Evolutionary conservation across 2,797 vertebrate genomes (phyloP).

Genomic region (Gephyroberyx darwinii): DNA sequence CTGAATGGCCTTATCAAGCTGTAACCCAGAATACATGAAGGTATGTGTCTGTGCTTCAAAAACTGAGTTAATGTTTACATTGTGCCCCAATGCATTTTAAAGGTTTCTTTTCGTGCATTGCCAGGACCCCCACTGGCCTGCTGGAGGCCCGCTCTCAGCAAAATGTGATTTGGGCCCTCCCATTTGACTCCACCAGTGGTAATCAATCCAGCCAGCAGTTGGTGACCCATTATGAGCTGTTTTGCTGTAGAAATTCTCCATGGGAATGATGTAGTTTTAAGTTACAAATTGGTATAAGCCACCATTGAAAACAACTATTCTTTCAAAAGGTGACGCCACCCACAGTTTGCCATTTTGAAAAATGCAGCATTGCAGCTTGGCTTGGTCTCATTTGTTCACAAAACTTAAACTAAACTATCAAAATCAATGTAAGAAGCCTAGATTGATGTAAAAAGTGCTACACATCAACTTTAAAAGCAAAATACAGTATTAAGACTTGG

Average conservation of each 20-base stretch:
- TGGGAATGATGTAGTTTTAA: neutral
- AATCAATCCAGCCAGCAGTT: neutral
- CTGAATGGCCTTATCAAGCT: slow-evolving; percentile 52
- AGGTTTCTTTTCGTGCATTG: slow-evolving; percentile 8
- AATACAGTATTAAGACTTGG: neutral
- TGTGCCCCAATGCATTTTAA: slow-evolving; percentile 30
- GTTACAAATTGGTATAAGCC: neutral
- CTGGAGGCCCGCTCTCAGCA: neutral
- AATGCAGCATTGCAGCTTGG: too few species aligned
- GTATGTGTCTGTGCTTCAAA: slow-evolving; percentile 21
- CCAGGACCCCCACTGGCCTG: neutral
- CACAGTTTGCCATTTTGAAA: too few species aligned
- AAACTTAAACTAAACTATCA: too few species aligned
- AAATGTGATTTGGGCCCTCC: neutral
- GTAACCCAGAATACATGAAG: slow-evolving; percentile 18
- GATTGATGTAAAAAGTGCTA: too few species aligned
- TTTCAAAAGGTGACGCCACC: too few species aligned
- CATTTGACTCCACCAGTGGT: neutral
- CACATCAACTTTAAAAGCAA: neutral
- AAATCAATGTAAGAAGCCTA: too few species aligned
- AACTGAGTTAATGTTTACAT: slow-evolving; percentile 26
- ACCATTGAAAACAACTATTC: neutral
- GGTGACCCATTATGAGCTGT: neutral
- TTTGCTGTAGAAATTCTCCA: neutral
- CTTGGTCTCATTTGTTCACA: too few species aligned